These are phyloP conservation scores for Drosophila stalkeri DNA, from an alignment of 2,888 invertebrate species.

Conservation along the genomic window DNA sequence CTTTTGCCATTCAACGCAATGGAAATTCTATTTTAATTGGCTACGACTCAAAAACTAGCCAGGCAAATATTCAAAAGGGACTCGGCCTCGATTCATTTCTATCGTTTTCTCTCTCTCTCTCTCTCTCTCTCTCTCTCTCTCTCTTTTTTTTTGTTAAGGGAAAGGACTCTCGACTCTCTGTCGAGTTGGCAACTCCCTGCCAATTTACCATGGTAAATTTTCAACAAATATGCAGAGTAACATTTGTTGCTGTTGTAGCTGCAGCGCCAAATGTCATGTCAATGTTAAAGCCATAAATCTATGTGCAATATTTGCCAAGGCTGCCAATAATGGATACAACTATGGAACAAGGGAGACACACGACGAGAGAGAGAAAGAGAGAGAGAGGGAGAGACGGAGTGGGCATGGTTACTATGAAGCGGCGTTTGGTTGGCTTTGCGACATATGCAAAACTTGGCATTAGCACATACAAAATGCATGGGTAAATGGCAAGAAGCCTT, in stretches of 20 bases:
- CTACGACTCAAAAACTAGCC: conserved; percentile 44
- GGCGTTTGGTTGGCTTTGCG: conserved; percentile 18
- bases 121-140: background rate
- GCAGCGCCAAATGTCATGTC: conserved; percentile 66
- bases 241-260: conserved; percentile 25
- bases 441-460: conserved; percentile 62
- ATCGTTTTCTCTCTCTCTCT: background rate
- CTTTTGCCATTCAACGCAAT: conserved; percentile 35
- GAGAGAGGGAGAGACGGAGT: background rate
- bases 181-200: conserved; percentile 22
- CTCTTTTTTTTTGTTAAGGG: background rate
- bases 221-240: conserved; percentile 46
- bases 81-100: conserved; percentile 14
- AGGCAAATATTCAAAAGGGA: conserved; percentile 51
- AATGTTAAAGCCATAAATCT: conserved; percentile 69
- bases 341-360: background rate
- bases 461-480: conserved; percentile 50
- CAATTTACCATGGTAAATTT: conserved; percentile 61
- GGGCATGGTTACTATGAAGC: background rate
- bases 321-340: conserved; percentile 51
- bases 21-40: conserved; percentile 63
- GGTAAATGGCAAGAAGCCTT: conserved; percentile 33
- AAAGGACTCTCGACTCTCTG: conserved; percentile 1
- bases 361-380: background rate
- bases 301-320: conserved; percentile 58